Evolutionary conservation across 2,888 invertebrate genomes (phyloP).

Genomic region (Eulithis testata): DNA sequence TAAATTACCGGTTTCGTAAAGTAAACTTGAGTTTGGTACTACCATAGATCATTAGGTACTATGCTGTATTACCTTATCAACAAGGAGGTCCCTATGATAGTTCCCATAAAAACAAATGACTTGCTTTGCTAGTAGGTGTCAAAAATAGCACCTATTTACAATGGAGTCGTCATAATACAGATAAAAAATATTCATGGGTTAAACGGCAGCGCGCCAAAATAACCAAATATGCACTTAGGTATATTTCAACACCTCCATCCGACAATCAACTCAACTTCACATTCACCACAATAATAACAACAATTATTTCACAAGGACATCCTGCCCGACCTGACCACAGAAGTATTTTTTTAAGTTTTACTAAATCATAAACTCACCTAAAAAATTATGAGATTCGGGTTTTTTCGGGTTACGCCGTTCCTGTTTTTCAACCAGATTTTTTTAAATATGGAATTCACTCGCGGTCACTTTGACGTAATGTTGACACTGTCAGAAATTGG

Average conservation of each 20-base stretch:
- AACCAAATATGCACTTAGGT: no score
- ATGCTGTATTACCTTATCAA: no score
- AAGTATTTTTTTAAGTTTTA: background rate
- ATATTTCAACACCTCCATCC: conserved; percentile 4
- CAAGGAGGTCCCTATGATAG: no score
- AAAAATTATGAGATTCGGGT: conserved; percentile 9
- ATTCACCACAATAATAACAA: conserved; percentile 39
- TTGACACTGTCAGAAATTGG: conserved; percentile 50
- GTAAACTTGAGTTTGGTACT: no score
- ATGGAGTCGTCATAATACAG: no score
- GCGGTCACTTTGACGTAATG: conserved; percentile 47
- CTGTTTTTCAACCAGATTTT: conserved; percentile 11
- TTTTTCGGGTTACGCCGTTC: conserved; percentile 1
- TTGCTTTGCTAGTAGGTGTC: no score
- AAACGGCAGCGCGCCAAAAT: no score
- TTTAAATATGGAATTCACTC: conserved; percentile 48
- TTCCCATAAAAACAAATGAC: no score
- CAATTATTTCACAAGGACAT: conserved; percentile 48
- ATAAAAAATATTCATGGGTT: no score
- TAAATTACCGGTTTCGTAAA: no score
- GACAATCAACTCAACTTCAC: conserved; percentile 26
- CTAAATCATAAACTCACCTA: conserved; percentile 29
- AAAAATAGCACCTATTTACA: no score
- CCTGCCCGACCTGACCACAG: conserved; percentile 16
- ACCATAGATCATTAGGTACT: no score